These are phyloP conservation scores for Hydrolagus colliei DNA, from an alignment of 2,797 vertebrate genomes.

Conservation along the genomic window DNA sequence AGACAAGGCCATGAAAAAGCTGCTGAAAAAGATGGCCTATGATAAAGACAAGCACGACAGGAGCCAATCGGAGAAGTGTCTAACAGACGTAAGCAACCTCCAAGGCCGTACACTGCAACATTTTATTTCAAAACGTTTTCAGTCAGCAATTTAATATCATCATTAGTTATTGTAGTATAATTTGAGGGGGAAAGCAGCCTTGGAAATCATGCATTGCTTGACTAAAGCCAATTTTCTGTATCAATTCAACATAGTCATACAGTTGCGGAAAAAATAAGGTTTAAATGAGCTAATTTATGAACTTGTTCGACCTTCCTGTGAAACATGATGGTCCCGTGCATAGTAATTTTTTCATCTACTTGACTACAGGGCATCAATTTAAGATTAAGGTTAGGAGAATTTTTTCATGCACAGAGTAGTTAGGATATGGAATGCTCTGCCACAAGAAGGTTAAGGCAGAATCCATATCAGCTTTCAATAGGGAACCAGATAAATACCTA, in stretches of 20 bases:
- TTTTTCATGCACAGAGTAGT: too few species aligned
- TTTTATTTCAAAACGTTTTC: not conserved
- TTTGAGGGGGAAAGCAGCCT: not conserved
- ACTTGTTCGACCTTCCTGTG: too few species aligned
- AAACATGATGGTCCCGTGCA: too few species aligned
- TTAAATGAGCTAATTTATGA: not conserved
- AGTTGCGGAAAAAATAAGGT: not conserved
- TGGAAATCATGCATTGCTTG: not conserved
- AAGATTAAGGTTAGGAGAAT: too few species aligned
- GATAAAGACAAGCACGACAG: conserved; percentile 69
- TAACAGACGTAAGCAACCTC: conserved; percentile 63
- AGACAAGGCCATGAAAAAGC: conserved; percentile 76
- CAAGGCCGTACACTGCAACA: not conserved
- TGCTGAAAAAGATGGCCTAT: conserved; percentile 87
- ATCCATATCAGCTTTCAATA: too few species aligned
- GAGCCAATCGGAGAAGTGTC: conserved; percentile 64
- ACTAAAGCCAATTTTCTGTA: not conserved
- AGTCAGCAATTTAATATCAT: not conserved
- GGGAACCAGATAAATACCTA: too few species aligned
- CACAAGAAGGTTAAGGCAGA: too few species aligned
- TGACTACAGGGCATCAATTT: too few species aligned
- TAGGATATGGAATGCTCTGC: too few species aligned
- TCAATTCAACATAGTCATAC: not conserved
- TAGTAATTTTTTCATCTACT: too few species aligned
- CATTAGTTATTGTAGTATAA: not conserved